A percentile compares a stretch with the other conserved stretches of the same genome.
Conservation (phyloP, 2,113 vertebrate genomes). For the Vimba vimba region DNA sequence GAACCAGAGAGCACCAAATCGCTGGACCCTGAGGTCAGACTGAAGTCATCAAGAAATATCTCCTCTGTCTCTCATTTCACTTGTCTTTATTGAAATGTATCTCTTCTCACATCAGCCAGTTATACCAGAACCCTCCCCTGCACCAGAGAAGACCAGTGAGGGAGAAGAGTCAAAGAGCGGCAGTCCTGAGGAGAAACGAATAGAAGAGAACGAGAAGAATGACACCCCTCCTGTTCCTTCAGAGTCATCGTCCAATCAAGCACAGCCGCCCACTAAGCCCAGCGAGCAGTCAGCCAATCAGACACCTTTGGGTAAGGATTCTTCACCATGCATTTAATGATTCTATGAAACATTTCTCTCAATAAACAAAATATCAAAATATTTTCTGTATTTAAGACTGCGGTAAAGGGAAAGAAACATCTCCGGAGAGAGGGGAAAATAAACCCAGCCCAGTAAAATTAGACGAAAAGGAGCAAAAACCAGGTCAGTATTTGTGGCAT, state of each 20-base stretch:
- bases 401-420: conserved; percentile 77
- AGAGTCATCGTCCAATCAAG: conserved; percentile 67
- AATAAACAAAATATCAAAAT: not conserved
- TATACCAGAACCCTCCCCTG: conserved; percentile 61
- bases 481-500: conserved; percentile 75
- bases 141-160: conserved; percentile 69
- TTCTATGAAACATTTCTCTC: not conserved
- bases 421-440: conserved; percentile 77
- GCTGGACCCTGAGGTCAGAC: conserved; percentile 79
- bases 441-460: conserved; percentile 71
- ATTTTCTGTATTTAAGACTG: conserved; percentile 62
- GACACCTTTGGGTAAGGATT: conserved; percentile 66
- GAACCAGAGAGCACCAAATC: conserved; percentile 78
- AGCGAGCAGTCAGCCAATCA: conserved; percentile 65
- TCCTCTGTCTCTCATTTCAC: conserved; percentile 35
- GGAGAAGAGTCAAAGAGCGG: conserved; percentile 72
- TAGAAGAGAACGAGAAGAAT: conserved; percentile 76
- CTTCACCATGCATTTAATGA: not conserved
- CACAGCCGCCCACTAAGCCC: conserved; percentile 63
- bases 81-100: conserved; percentile 19
- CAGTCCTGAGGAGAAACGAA: conserved; percentile 70
- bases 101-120: conserved; percentile 62
- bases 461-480: conserved; percentile 81
- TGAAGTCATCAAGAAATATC: not conserved
- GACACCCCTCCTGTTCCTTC: conserved; percentile 64